Base-by-base conservation (phyloP, 2,888 invertebrate genomes). In the Gastracanthus pulcherrimus region DNA sequence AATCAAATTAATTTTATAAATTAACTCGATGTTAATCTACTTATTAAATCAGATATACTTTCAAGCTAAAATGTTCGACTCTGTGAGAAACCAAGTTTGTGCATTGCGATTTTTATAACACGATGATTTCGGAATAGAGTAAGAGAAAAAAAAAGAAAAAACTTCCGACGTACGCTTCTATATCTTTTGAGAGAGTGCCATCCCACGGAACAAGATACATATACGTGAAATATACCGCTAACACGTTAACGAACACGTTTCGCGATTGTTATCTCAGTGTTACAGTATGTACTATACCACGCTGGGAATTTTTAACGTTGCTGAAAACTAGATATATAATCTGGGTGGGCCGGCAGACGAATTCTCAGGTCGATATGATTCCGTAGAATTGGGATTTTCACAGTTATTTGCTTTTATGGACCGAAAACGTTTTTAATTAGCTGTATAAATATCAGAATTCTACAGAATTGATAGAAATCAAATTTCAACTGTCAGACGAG, bases 161-260 rank as follows among this genome's bases (percentile, higher is more conserved):
- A 19, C 69, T 38, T 62, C 19, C 38, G n/a, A 34, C 45, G 19
- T 26, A 31, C 62, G 36, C 70, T 55, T 26, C n/a, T 55, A 58
- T 36, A 58, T 13, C 13, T n/a, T 64, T 66, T 34, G 19, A 13
- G 29, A 79, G 66, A 66, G 71, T 72, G 72, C 58, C 78, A 66
- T 72, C 72, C 55, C 55, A 29, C 3, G 29, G 67, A 16, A 19
- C 29, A 19, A 66, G 66, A 19, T 31, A 51, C 41, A 26, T 60
- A 55, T 64, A 55, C 38, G 64, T 38, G 64, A 62, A 62, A 75
- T 60, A 48, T 80, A 80, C 80, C 80, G 80, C 51, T 69, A 75
- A 74, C 80, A 60, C 79, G 45, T 74, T 79, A 79, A 79, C 79
- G 67, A 74, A 79, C 78, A 62, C 69, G 74, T 67, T 80, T 19